A percentile compares a stretch with the other conserved stretches of the same genome.
phyloP scores from a whole-genome alignment of 2,888 invertebrate species.

The Adelognathus sp. region DNA sequence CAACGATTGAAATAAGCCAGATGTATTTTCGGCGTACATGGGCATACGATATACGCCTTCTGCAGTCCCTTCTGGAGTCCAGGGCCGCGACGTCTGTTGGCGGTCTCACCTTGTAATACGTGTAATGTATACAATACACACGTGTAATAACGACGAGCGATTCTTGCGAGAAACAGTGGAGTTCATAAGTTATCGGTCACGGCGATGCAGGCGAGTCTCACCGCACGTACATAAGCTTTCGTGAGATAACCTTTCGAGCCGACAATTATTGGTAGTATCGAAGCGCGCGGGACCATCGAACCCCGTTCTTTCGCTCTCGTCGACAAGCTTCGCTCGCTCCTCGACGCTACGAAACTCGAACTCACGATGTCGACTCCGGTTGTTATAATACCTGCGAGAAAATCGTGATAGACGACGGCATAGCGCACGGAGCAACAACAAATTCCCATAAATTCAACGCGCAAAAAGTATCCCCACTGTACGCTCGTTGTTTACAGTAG shows the following conservation, averaged over 20 bases:
- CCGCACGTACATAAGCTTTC: slow-evolving; percentile 63
- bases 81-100: too few species aligned
- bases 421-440: not conserved
- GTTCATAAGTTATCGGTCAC: slow-evolving; percentile 73
- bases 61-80: too few species aligned
- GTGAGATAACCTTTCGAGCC: slow-evolving; percentile 78
- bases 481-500: slow-evolving; percentile 74
- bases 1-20: not conserved
- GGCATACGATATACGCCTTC: not conserved
- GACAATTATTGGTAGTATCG: slow-evolving; percentile 80
- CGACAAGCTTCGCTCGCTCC: slow-evolving; percentile 39
- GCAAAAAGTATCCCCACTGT: slow-evolving; percentile 14
- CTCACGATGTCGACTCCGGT: slow-evolving; percentile 68
- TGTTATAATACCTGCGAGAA: slow-evolving; percentile 19
- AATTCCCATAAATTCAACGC: slow-evolving; percentile 60
- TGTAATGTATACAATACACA: not conserved
- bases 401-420: slow-evolving; percentile 23
- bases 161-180: slow-evolving; percentile 58
- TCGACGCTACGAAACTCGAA: slow-evolving; percentile 55
- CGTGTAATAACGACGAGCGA: slow-evolving; percentile 22
- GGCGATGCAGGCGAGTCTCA: slow-evolving; percentile 52
- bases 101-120: too few species aligned
- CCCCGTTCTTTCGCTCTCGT: slow-evolving; percentile 46
- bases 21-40: slow-evolving; percentile 2
- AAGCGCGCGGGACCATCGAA: slow-evolving; percentile 66